Evolutionary conservation across 2,797 vertebrate species (phyloP).

Genomic region (Sebastes vulpes): DNA sequence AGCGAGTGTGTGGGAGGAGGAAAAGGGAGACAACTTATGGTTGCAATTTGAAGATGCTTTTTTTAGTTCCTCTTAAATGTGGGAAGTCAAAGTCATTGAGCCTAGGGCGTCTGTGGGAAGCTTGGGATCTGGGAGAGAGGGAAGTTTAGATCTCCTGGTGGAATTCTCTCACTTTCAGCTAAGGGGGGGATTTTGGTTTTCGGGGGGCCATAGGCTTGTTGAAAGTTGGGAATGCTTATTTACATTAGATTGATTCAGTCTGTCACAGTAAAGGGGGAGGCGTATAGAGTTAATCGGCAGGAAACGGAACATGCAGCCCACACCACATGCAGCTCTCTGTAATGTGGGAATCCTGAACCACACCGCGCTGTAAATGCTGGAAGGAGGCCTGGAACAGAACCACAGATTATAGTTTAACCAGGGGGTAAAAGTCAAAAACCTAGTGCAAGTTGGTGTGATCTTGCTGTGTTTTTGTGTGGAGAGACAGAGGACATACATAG

Average conservation of each 20-base stretch:
- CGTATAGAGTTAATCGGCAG: conserved; percentile 81
- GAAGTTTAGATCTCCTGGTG: conserved; percentile 76
- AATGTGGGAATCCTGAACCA: conserved; percentile 84
- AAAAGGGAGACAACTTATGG: conserved; percentile 81
- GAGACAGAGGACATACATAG: conserved; percentile 32
- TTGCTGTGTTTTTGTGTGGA: conserved; percentile 38
- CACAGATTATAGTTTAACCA: conserved; percentile 77
- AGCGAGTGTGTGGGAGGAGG: conserved; percentile 61
- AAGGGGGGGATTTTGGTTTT: conserved; percentile 57
- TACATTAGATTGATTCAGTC: conserved; percentile 83
- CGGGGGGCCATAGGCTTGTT: conserved; percentile 72
- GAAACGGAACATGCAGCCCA: conserved; percentile 84
- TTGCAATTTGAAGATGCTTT: conserved; percentile 89
- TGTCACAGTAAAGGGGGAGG: conserved; percentile 77
- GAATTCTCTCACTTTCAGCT: conserved; percentile 81
- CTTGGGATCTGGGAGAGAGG: conserved; percentile 68
- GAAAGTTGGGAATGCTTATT: conserved; percentile 84
- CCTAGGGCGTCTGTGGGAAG: conserved; percentile 82
- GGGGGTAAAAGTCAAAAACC: conserved; percentile 62
- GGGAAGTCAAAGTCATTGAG: conserved; percentile 86
- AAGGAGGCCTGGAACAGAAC: conserved; percentile 71
- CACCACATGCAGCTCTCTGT: conserved; percentile 81
- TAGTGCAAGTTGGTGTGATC: conserved; percentile 41
- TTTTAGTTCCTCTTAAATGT: conserved; percentile 89
- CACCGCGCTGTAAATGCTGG: conserved; percentile 75